A percentile compares a stretch with the other conserved stretches of the same genome.
Evolutionary conservation across 2,797 vertebrate genomes (phyloP).

Genomic region (Chelmon rostratus): DNA sequence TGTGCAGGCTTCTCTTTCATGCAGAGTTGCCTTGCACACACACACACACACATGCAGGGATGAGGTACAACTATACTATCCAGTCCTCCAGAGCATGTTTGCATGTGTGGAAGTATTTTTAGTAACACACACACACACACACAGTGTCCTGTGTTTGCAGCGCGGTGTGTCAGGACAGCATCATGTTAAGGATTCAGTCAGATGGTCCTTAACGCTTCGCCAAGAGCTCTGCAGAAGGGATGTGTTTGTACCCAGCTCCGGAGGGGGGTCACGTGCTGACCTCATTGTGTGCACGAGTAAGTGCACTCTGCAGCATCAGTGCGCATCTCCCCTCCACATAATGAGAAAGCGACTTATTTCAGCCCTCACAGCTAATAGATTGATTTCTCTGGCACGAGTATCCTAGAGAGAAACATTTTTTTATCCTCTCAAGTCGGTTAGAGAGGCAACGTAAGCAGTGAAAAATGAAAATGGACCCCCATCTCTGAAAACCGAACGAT

Average conservation of each 20-base stretch:
- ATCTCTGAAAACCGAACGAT: constrained; percentile 69
- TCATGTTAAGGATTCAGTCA: constrained; percentile 76
- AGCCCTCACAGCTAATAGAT: constrained; percentile 75
- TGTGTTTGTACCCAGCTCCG: constrained; percentile 69
- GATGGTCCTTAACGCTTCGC: constrained; percentile 75
- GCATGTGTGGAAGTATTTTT: constrained; percentile 78
- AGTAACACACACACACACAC: constrained; percentile 45
- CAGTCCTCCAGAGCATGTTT: constrained; percentile 53
- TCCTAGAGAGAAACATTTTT: constrained; percentile 58
- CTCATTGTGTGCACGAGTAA: constrained; percentile 86
- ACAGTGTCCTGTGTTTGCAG: constrained; percentile 51
- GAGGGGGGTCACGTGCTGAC: constrained; percentile 86
- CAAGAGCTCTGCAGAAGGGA: constrained; percentile 79
- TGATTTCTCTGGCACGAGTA: constrained; percentile 75
- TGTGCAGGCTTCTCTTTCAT: constrained; percentile 51
- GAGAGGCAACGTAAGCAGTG: constrained; percentile 44
- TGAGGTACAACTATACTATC: constrained; percentile 40
- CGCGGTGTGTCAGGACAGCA: constrained; percentile 68
- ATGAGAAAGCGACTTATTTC: constrained; percentile 69
- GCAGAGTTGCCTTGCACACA: constrained; percentile 28
- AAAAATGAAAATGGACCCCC: constrained; percentile 60
- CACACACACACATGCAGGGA: constrained; percentile 27
- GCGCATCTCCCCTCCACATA: constrained; percentile 56
- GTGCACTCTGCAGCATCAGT: constrained; percentile 72
- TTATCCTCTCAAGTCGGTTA: constrained; percentile 54